phyloP scores from a whole-genome alignment of 2,797 vertebrate species.

The Urophycis tenuis region DNA sequence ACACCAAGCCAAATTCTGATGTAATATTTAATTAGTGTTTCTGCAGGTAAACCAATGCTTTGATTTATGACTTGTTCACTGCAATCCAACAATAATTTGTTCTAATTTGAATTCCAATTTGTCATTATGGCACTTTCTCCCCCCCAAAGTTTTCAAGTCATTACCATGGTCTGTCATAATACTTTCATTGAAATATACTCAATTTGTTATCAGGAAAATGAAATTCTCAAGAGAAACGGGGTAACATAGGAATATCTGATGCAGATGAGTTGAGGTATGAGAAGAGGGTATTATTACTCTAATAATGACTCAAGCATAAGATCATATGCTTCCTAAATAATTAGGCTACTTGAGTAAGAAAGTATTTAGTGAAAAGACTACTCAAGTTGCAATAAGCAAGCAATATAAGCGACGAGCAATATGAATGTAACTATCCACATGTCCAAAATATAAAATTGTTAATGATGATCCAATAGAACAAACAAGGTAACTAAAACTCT shows the following conservation, averaged over 20 bases:
- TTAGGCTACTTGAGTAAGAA: no score
- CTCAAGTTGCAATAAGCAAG: no score
- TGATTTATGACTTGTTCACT: constrained; percentile 6
- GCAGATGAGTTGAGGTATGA: neutral
- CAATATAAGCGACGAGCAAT: no score
- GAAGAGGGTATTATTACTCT: neutral
- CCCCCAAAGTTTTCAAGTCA: neutral
- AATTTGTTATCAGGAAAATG: neutral
- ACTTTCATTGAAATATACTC: neutral
- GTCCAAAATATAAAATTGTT: no score
- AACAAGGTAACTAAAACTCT: no score
- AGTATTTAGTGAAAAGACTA: no score
- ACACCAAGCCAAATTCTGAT: neutral
- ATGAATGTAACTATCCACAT: no score
- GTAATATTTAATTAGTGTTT: neutral
- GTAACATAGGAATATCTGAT: neutral
- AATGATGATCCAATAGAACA: no score
- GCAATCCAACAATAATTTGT: neutral
- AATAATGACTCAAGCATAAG: no score
- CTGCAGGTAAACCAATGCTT: neutral
- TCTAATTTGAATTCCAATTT: neutral
- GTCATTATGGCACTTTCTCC: neutral
- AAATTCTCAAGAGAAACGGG: neutral
- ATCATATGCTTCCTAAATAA: no score
- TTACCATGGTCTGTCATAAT: neutral